Conservation (phyloP, 2,797 vertebrate species). For the Borostomias antarcticus region DNA sequence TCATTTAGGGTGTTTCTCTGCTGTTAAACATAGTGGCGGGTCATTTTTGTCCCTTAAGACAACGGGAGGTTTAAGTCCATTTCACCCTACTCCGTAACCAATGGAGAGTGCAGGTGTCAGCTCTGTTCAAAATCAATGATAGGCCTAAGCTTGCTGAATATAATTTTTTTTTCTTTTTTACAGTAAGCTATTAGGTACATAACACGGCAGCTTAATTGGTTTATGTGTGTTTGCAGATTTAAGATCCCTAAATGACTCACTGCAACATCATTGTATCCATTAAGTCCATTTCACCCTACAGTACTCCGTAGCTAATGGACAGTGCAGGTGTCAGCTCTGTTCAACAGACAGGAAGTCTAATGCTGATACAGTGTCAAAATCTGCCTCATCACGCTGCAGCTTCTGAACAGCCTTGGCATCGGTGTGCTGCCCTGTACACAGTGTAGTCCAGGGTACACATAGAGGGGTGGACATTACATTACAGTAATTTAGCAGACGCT, state of each 20-base stretch:
- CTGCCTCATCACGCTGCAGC: not conserved
- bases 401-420: not conserved
- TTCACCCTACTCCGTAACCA: too few species aligned
- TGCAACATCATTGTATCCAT: too few species aligned
- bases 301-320: not conserved
- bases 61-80: too few species aligned
- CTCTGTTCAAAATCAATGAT: not conserved
- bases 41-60: too few species aligned
- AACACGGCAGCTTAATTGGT: conserved; percentile 1
- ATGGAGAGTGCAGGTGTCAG: too few species aligned
- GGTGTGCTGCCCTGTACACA: too few species aligned
- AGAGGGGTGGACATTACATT: too few species aligned
- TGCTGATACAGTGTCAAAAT: not conserved
- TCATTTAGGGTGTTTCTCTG: too few species aligned
- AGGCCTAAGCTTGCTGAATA: not conserved
- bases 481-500: too few species aligned
- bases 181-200: not conserved
- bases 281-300: not conserved
- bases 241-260: not conserved
- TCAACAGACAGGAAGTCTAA: not conserved
- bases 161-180: not conserved
- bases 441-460: too few species aligned
- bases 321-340: not conserved
- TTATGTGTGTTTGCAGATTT: not conserved
- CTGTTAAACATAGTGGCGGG: too few species aligned